A percentile compares a stretch with the other conserved stretches of the same genome.
phyloP scores from a whole-genome alignment of 2,888 invertebrate genomes.

The Pollenia griseotomentosa region DNA sequence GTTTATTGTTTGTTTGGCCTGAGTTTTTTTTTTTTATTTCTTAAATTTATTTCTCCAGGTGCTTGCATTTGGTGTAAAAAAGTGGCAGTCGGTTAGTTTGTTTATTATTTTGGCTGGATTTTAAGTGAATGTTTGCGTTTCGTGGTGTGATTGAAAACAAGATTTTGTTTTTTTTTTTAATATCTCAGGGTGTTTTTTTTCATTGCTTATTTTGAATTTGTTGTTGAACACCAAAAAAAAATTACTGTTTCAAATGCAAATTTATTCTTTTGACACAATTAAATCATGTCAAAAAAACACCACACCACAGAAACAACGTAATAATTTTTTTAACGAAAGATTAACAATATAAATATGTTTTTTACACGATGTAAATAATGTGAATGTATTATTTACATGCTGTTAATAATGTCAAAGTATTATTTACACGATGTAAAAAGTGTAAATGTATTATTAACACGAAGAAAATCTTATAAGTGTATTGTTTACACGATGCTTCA shows the following conservation, averaged over 20 bases:
- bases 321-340: too few species aligned
- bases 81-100: not conserved
- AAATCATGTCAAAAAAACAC: slow-evolving; percentile 43
- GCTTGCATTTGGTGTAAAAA: slow-evolving; percentile 12
- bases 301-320: not conserved
- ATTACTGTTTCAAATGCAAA: slow-evolving; percentile 42
- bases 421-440: not conserved
- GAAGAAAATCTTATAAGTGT: too few species aligned
- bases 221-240: not conserved
- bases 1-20: slow-evolving; percentile 42
- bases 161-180: slow-evolving; percentile 10
- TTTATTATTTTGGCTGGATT: slow-evolving; percentile 49
- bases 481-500: too few species aligned
- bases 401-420: not conserved
- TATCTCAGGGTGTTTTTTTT: slow-evolving; percentile 2
- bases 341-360: not conserved
- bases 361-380: not conserved
- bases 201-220: not conserved
- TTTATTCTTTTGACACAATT: slow-evolving; percentile 62
- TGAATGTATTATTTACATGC: not conserved
- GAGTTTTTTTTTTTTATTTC: not conserved
- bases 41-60: slow-evolving; percentile 54
- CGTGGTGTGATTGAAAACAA: slow-evolving; percentile 16
- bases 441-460: too few species aligned
- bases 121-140: slow-evolving; percentile 5